Percentiles rank a stretch among this genome's conserved stretches.
These are phyloP conservation scores for Andricus quercusramuli DNA, from an alignment of 2,888 invertebrate genomes.

Conservation along the genomic window DNA sequence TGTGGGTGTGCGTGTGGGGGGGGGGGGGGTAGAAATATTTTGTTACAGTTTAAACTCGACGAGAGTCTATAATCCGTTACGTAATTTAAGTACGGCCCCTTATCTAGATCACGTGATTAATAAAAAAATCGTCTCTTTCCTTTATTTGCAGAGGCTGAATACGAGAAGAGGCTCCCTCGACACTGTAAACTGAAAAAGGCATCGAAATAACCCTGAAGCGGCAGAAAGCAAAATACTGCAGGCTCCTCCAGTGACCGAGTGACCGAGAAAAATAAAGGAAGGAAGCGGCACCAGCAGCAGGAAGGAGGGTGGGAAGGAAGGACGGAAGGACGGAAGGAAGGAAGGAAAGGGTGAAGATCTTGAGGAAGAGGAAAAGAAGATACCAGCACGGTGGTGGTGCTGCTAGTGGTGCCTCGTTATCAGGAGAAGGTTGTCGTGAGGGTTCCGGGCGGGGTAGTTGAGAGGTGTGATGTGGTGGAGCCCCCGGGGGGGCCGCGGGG, in stretches of 20 bases:
- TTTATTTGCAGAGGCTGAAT: not conserved
- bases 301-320: not conserved
- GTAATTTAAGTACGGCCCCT: too few species aligned
- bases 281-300: not conserved
- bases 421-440: constrained; percentile 67
- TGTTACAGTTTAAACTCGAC: too few species aligned
- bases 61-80: too few species aligned
- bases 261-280: constrained; percentile 9
- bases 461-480: constrained; percentile 76
- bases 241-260: not conserved
- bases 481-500: constrained; percentile 69
- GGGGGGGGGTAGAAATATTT: too few species aligned
- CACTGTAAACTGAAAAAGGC: not conserved
- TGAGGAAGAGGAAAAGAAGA: constrained; percentile 24
- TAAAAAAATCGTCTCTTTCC: not conserved
- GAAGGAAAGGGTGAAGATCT: constrained; percentile 17
- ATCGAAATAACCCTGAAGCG: not conserved
- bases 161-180: not conserved
- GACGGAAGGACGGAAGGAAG: not conserved
- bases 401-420: constrained; percentile 60
- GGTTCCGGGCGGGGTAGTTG: constrained; percentile 66
- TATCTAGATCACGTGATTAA: not conserved
- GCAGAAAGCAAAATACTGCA: not conserved
- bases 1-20: too few species aligned
- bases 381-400: constrained; percentile 54